Conservation (phyloP, 2,797 vertebrate species). For the Megaceryle alcyon region DNA sequence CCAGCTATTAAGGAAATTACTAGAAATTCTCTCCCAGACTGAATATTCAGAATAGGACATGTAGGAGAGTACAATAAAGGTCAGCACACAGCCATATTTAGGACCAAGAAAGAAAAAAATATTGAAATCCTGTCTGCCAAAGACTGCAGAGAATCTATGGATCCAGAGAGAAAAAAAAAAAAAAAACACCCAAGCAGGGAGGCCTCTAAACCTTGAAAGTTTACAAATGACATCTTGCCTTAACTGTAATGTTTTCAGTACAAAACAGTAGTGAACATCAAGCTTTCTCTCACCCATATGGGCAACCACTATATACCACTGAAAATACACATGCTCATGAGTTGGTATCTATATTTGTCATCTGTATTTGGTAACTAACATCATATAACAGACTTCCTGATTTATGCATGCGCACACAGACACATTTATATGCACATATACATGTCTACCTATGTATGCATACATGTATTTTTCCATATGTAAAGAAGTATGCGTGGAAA, state of each 20-base stretch:
- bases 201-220: neutral
- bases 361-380: neutral
- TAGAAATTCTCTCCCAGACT: neutral
- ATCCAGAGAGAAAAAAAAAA: neutral
- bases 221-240: neutral
- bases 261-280: neutral
- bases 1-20: neutral
- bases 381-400: neutral
- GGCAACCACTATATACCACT: neutral
- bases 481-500: neutral
- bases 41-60: neutral
- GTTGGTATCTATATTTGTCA: neutral
- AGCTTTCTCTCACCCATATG: neutral
- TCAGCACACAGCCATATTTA: neutral
- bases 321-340: neutral
- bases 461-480: neutral
- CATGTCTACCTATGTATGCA: neutral
- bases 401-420: neutral
- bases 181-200: neutral
- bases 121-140: neutral
- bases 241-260: neutral
- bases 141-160: neutral
- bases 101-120: conserved; percentile 1
- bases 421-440: neutral
- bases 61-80: neutral